Evolutionary conservation across 2,888 invertebrate genomes (phyloP), one percentile per base, ranked within the genome.

Genomic region (Dioctria linearis): DNA sequence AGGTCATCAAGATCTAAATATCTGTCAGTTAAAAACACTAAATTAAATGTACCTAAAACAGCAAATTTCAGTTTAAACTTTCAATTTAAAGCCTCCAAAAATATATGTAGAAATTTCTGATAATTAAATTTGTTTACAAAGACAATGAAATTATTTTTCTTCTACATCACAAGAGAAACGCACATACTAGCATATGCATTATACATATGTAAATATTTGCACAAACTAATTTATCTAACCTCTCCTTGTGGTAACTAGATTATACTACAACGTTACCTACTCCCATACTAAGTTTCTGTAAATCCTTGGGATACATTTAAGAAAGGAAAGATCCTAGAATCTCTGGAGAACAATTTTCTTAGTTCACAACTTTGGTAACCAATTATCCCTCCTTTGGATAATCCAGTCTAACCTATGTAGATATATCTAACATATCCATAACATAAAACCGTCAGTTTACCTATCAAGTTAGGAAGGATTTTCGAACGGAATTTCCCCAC

Each of bases 321-420:
- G 69, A 69, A 51, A 54, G 51, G 69, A 39, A 69, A 51, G 69
- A 51, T 69, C 69, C 51, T 69, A 4, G 37, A 51, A 39, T 69
- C 73, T 40, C 73, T 57, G 57, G 57, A 42, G 73, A 57, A 25
- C 57, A 73, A 73, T 73, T 73, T 73, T 73, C 73, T 54, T 73
- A 57, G 59, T 73, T 73, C 73, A 59, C 73, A 73, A 73, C 73
- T 73, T 57, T 42, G 73, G 73, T 73, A 57, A 59, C 51, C 73
- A 73, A 73, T 73, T 73, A 73, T 73, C 73, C 73, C 73, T 73
- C 57, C 57, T 73, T 73, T 73, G 73, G n/a, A n/a, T n/a, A n/a
- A 73, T 73, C 73, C 57, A 59, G 73, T 59, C 40, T n/a, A 54
- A 11, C 73, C 57, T n/a, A 59, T 4, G 5, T 2, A 42, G 9